Percentiles rank a stretch among this genome's conserved stretches.
Conservation (phyloP, 2,888 invertebrate genomes). For the Amphimallon solstitiale region DNA sequence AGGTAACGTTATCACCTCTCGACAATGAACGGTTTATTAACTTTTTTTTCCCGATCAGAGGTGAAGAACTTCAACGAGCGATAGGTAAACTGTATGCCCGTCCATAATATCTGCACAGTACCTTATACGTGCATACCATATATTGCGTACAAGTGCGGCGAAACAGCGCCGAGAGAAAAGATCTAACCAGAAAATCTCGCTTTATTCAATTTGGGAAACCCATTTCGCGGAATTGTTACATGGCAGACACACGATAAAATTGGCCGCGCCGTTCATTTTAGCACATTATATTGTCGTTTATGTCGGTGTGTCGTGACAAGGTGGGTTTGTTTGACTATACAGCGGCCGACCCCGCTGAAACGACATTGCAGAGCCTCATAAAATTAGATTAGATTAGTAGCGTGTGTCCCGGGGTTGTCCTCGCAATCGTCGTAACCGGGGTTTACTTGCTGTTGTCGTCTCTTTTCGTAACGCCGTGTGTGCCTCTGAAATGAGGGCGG, state of each 20-base stretch:
- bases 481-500: background rate
- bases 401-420: slow-evolving; percentile 14
- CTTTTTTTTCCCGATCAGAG: too few relatives aligned
- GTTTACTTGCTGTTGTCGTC: background rate
- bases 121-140: background rate
- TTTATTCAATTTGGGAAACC: slow-evolving; percentile 34
- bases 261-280: slow-evolving; percentile 39
- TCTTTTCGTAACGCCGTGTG: background rate
- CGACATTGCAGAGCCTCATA: slow-evolving; percentile 48
- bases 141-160: background rate
- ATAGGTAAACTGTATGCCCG: too few relatives aligned
- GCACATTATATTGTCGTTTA: slow-evolving; percentile 42
- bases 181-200: slow-evolving; percentile 32
- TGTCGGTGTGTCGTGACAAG: slow-evolving; percentile 38
- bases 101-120: background rate
- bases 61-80: too few relatives aligned
- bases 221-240: slow-evolving; percentile 35
- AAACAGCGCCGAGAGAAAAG: background rate
- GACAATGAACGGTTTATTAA: too few relatives aligned
- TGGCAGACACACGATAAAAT: slow-evolving; percentile 39
- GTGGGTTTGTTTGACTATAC: slow-evolving; percentile 46
- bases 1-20: too few relatives aligned
- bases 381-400: slow-evolving; percentile 50
- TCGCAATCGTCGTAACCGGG: too few relatives aligned
- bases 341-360: slow-evolving; percentile 29